Evolutionary conservation across 2,113 vertebrate genomes (phyloP).

Genomic region (Microtus montanus): DNA sequence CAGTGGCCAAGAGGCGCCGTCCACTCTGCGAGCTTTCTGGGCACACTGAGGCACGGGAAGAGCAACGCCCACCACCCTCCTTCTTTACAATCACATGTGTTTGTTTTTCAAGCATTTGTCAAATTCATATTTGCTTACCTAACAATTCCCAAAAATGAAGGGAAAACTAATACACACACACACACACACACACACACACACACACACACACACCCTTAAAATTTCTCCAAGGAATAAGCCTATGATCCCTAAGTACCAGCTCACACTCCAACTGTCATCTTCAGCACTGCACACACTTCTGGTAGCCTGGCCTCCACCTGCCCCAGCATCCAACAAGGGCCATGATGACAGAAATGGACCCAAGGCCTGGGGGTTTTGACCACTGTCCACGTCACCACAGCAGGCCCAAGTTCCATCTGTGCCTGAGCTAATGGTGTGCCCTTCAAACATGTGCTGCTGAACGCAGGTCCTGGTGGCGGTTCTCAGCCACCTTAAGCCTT

Average conservation of each 20-base stretch:
- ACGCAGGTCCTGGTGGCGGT: background rate
- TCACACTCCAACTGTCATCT: background rate
- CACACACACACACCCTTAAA: background rate
- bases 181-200: no score
- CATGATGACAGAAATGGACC: background rate
- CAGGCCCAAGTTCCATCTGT: background rate
- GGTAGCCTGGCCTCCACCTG: background rate
- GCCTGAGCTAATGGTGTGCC: background rate
- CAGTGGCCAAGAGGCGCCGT: background rate
- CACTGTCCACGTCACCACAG: rapidly evolving
- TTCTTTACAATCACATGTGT: background rate
- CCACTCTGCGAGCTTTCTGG: background rate
- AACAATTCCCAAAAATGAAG: constrained; percentile 19
- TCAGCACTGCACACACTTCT: background rate
- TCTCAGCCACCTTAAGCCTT: background rate
- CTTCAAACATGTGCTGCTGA: background rate
- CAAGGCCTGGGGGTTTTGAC: background rate
- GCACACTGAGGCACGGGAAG: background rate
- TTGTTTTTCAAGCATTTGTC: constrained; percentile 23
- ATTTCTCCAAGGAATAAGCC: background rate
- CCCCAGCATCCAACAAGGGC: background rate
- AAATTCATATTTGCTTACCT: constrained; percentile 24
- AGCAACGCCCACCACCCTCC: background rate
- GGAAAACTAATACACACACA: background rate
- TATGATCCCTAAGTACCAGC: background rate